phyloP scores from a whole-genome alignment of 2,888 invertebrate species.

The Troilus luridus region DNA sequence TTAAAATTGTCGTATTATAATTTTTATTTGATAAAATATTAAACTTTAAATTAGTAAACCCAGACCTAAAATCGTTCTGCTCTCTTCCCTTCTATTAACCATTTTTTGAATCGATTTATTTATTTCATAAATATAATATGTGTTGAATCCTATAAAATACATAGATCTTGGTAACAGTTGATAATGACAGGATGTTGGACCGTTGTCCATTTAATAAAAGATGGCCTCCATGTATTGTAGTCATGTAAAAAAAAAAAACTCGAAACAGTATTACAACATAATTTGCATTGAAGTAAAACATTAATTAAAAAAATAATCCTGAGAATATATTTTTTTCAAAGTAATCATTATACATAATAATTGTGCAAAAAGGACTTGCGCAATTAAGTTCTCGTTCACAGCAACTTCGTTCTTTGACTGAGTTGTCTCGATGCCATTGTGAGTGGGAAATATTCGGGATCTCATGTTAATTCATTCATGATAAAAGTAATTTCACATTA shows the following conservation, averaged over 20 bases:
- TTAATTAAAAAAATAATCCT: neutral
- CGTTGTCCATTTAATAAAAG: too few relatives aligned
- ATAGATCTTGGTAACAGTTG: too few relatives aligned
- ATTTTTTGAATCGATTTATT: too few relatives aligned
- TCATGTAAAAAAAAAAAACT: neutral
- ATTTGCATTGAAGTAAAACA: neutral
- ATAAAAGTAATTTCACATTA: neutral
- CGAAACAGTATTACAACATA: neutral
- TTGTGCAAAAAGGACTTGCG: neutral
- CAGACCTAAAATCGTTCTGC: too few relatives aligned
- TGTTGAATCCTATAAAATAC: too few relatives aligned
- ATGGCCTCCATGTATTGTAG: neutral
- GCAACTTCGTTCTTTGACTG: neutral
- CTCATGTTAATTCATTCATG: neutral
- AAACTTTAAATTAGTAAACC: too few relatives aligned
- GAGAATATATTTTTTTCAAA: neutral
- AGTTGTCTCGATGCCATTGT: neutral
- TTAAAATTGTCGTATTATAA: too few relatives aligned
- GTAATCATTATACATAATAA: neutral
- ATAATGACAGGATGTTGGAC: too few relatives aligned
- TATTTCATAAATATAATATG: too few relatives aligned
- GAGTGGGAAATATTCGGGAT: neutral
- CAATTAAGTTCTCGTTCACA: neutral
- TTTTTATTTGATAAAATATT: too few relatives aligned
- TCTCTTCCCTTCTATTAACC: too few relatives aligned